phyloP scores from a whole-genome alignment of 2,888 invertebrate genomes.

The Bugula neritina region DNA sequence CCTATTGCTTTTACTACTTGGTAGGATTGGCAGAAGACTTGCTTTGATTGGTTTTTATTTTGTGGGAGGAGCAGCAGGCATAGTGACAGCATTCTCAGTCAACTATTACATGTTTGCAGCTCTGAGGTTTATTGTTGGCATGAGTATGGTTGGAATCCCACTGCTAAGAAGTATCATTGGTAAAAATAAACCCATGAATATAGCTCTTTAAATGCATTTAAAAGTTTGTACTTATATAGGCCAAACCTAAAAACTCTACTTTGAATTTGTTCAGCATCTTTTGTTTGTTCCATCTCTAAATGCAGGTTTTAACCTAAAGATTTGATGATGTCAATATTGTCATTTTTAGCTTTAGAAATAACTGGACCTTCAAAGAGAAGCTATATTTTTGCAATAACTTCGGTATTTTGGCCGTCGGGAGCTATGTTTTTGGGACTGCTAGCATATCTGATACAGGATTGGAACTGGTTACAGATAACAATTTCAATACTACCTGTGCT shows the following conservation, averaged over 20 bases:
- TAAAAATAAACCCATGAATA: neutral
- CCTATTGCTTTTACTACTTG: neutral
- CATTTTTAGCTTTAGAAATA: conserved; percentile 9
- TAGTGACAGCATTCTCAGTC: neutral
- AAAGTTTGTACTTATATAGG: neutral
- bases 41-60: neutral
- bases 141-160: neutral
- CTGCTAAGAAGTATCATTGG: neutral
- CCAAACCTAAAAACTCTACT: no score
- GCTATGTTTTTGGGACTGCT: neutral
- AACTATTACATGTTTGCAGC: conserved; percentile 19
- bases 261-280: no score
- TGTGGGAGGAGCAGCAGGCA: neutral
- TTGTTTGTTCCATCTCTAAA: no score
- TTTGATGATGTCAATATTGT: no score
- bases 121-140: conserved; percentile 1
- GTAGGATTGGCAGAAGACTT: neutral
- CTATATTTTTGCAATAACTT: neutral
- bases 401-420: neutral
- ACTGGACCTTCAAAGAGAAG: neutral
- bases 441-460: neutral
- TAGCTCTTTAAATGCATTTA: neutral
- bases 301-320: neutral
- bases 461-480: conserved; percentile 15
- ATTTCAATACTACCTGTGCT: neutral